phyloP scores from a whole-genome alignment of 37 sponge, comb jelly and placozoan species.

The Eunapius fragilis region DNA sequence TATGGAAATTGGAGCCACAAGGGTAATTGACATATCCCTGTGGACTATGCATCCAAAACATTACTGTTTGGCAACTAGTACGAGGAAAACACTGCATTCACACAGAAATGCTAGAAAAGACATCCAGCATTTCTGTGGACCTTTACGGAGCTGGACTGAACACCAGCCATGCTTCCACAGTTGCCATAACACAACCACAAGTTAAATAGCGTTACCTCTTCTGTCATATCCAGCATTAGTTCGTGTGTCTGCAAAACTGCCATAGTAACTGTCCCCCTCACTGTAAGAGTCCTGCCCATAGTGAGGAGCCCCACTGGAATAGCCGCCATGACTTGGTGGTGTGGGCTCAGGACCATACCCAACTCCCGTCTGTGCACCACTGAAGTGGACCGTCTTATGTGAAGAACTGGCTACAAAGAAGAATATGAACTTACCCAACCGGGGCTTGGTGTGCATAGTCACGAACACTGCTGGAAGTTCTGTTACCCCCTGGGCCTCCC shows the following conservation, averaged over 20 bases:
- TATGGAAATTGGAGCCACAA: not conserved
- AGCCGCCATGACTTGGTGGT: not conserved
- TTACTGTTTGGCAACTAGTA: not conserved
- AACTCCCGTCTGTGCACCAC: not conserved
- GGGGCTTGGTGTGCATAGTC: not conserved
- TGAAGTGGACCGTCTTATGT: not conserved
- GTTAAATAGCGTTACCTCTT: not conserved
- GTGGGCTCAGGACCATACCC: not conserved
- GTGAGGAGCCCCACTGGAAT: not conserved
- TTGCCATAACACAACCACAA: not conserved
- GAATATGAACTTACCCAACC: not conserved
- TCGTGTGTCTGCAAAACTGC: not conserved
- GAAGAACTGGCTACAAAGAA: not conserved
- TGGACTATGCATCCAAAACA: conserved; percentile 3
- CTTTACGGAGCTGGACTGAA: not conserved
- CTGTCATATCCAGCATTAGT: not conserved
- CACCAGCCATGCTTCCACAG: not conserved
- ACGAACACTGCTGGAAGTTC: not conserved
- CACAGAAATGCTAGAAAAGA: not conserved
- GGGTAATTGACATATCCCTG: not conserved
- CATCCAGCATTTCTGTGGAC: not conserved
- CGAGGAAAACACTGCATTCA: not conserved
- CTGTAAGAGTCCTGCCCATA: not conserved
- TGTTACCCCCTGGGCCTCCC: conserved; percentile 4
- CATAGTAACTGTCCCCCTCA: not conserved